These are phyloP conservation scores for Drosophila sucinea DNA, from an alignment of 1,140 invertebrate species.

Conservation along the genomic window DNA sequence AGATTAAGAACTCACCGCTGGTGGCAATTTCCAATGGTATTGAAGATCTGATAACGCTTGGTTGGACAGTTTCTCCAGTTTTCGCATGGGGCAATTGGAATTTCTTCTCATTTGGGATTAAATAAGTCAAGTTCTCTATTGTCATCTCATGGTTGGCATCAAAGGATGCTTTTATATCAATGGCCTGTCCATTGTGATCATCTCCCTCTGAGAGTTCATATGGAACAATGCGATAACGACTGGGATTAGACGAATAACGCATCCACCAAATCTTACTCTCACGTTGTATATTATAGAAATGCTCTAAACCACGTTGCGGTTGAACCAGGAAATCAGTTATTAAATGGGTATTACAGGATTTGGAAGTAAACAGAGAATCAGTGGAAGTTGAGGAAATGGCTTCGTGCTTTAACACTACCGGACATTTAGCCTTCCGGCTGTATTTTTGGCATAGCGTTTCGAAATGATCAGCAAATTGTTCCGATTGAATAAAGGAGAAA, in stretches of 20 bases:
- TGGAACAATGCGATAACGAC: slow-evolving; percentile 84
- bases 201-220: slow-evolving; percentile 84
- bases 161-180: slow-evolving; percentile 66
- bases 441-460: slow-evolving; percentile 27
- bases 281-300: slow-evolving; percentile 86
- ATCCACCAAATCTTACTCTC: slow-evolving; percentile 92
- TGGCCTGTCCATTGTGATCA: slow-evolving; percentile 51
- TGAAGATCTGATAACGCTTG: slow-evolving; percentile 65
- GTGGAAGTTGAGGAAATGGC: neutral
- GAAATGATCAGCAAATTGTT: slow-evolving; percentile 35
- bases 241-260: slow-evolving; percentile 87
- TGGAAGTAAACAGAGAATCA: slow-evolving; percentile 27
- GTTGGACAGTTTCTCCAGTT: slow-evolving; percentile 36
- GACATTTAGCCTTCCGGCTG: slow-evolving; percentile 62
- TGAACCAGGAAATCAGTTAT: slow-evolving; percentile 66
- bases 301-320: slow-evolving; percentile 53
- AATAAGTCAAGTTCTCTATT: slow-evolving; percentile 65
- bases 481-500: slow-evolving; percentile 43
- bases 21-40: slow-evolving; percentile 64
- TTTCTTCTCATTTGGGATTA: slow-evolving; percentile 25
- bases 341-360: slow-evolving; percentile 27
- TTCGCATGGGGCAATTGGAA: slow-evolving; percentile 48
- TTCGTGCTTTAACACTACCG: slow-evolving; percentile 54
- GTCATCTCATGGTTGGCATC: slow-evolving; percentile 33
- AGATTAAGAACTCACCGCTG: slow-evolving; percentile 42